Conservation (phyloP, 2,113 vertebrate genomes). For the Grus americana region DNA sequence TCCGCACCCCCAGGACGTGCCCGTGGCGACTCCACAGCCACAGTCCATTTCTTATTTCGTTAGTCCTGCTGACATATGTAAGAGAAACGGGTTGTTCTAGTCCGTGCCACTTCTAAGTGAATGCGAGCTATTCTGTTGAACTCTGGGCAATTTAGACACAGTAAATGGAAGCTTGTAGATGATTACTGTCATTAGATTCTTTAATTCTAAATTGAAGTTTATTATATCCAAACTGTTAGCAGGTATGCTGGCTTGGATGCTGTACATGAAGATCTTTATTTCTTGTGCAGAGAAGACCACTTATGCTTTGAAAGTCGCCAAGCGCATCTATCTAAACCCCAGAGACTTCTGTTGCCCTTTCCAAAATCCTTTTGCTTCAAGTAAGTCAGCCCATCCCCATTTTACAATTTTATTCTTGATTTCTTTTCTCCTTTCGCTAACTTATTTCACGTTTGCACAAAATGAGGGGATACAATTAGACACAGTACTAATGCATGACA, state of each 20-base stretch:
- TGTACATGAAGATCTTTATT: background rate
- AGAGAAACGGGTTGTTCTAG: background rate
- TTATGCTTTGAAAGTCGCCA: background rate
- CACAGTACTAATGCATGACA: background rate
- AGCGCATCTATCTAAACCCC: background rate
- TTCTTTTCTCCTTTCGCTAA: background rate
- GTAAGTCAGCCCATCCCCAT: background rate
- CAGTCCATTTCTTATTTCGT: conserved; percentile 1
- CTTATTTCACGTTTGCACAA: background rate
- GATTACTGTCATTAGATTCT: conserved; percentile 53
- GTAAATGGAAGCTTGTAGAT: conserved; percentile 44
- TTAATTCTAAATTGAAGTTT: conserved; percentile 55
- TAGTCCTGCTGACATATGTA: conserved; percentile 23
- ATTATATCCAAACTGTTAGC: conserved; percentile 51
- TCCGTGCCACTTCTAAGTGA: conserved; percentile 17
- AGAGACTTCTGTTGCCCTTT: background rate
- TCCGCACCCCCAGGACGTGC: background rate
- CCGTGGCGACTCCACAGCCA: background rate
- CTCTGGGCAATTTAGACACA: conserved; percentile 46
- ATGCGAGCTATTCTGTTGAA: conserved; percentile 18
- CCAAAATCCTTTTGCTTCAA: background rate
- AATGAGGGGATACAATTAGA: background rate
- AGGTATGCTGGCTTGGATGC: background rate
- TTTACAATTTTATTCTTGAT: background rate
- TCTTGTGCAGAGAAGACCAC: background rate